A percentile compares a stretch with the other conserved stretches of the same genome.
These are phyloP conservation scores for Eufriesea mexicana DNA, from an alignment of 1,140 invertebrate genomes.

Conservation along the genomic window DNA sequence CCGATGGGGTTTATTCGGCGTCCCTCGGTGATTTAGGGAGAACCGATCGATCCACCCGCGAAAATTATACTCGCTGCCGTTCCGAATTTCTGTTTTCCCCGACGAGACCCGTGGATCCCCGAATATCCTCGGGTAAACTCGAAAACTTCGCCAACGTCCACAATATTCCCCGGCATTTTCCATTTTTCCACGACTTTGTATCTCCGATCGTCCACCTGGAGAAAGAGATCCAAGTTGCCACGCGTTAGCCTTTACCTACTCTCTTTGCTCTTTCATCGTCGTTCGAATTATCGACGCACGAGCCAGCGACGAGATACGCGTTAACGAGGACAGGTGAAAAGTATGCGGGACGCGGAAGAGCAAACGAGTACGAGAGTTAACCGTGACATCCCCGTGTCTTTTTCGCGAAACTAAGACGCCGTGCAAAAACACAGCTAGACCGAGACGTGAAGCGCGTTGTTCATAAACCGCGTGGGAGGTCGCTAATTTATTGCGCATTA, in stretches of 20 bases:
- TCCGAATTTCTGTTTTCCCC: neutral
- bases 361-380: neutral
- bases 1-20: slow-evolving; percentile 48
- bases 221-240: no score
- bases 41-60: slow-evolving; percentile 37
- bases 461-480: slow-evolving; percentile 70
- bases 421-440: slow-evolving; percentile 1
- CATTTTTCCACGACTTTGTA: no score
- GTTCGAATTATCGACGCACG: no score
- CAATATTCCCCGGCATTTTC: no score
- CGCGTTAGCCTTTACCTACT: no score
- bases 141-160: neutral
- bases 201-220: no score
- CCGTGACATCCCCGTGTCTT: slow-evolving; percentile 24
- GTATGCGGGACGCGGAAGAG: neutral
- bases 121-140: neutral
- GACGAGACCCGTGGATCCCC: neutral
- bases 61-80: slow-evolving; percentile 6
- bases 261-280: no score
- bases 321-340: no score
- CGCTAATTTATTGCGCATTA: slow-evolving; percentile 81
- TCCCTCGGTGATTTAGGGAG: slow-evolving; percentile 49
- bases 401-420: slow-evolving; percentile 40
- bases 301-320: no score
- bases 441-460: slow-evolving; percentile 25